A percentile compares a stretch with the other conserved stretches of the same genome.
These are phyloP conservation scores for Podargus strigoides DNA, from an alignment of 2,797 vertebrate genomes.

Conservation along the genomic window DNA sequence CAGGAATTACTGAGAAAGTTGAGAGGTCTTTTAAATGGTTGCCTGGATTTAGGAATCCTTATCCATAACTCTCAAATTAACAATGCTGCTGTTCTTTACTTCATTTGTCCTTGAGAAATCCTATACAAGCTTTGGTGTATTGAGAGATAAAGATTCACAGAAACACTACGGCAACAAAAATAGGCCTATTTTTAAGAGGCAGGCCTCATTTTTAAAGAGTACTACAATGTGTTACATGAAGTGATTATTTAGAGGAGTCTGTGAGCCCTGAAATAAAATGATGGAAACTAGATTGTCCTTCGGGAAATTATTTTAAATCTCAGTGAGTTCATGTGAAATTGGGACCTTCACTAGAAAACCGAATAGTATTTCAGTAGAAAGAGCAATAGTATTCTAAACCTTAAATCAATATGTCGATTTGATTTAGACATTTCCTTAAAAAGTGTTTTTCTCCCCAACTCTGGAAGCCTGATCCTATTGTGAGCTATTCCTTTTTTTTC, in stretches of 20 bases:
- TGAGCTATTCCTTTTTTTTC: background rate
- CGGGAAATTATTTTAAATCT: background rate
- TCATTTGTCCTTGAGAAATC: background rate
- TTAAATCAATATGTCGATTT: background rate
- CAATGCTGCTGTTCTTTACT: background rate
- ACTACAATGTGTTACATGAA: background rate
- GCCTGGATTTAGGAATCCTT: background rate
- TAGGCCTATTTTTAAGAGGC: background rate
- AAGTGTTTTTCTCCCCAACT: background rate
- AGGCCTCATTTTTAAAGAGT: background rate
- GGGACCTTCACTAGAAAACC: background rate
- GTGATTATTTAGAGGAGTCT: background rate
- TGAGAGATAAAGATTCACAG: background rate
- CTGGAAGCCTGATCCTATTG: background rate
- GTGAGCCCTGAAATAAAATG: background rate
- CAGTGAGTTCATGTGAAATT: background rate
- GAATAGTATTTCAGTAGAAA: background rate
- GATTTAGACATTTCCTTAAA: background rate
- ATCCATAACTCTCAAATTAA: background rate
- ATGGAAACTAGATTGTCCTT: background rate
- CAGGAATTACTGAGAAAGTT: background rate
- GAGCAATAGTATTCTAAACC: background rate
- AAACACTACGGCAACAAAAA: background rate
- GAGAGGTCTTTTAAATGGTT: background rate
- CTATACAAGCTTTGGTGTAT: background rate